Evolutionary conservation across 2,797 vertebrate species (phyloP).

Genomic region (Pyrrhura leucotis): DNA sequence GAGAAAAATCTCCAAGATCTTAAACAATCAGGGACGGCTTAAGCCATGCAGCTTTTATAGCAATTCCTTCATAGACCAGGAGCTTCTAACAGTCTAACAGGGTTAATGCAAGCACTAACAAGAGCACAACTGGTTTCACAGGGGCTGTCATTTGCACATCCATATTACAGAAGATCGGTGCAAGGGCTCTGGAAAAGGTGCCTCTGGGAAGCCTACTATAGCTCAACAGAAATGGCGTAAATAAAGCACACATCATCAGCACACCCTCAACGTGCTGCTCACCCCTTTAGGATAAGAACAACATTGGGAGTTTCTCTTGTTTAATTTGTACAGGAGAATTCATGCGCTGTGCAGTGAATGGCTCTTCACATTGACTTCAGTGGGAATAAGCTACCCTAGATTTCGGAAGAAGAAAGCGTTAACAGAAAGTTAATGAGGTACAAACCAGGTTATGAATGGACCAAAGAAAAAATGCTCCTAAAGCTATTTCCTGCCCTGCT

Average conservation of each 20-base stretch:
- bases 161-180: not conserved
- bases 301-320: not conserved
- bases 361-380: constrained; percentile 33
- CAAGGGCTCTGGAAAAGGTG: not conserved
- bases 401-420: constrained; percentile 45
- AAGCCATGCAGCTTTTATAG: not conserved
- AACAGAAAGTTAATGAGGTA: constrained; percentile 71
- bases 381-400: constrained; percentile 40
- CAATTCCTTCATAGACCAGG: not conserved
- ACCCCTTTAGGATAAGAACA: not conserved
- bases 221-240: not conserved
- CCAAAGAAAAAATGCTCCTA: constrained; percentile 52
- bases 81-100: not conserved
- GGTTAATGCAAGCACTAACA: not conserved
- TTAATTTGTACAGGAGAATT: not conserved
- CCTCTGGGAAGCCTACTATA: not conserved
- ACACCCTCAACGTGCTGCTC: not conserved
- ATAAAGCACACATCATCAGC: not conserved
- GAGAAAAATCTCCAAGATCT: not conserved
- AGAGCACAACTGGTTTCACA: not conserved
- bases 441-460: constrained; percentile 67
- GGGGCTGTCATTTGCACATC: not conserved
- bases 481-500: constrained; percentile 66
- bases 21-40: not conserved
- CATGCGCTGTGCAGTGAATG: not conserved